phyloP scores from a whole-genome alignment of 2,797 vertebrate genomes.

The Steatocranus sp. region DNA sequence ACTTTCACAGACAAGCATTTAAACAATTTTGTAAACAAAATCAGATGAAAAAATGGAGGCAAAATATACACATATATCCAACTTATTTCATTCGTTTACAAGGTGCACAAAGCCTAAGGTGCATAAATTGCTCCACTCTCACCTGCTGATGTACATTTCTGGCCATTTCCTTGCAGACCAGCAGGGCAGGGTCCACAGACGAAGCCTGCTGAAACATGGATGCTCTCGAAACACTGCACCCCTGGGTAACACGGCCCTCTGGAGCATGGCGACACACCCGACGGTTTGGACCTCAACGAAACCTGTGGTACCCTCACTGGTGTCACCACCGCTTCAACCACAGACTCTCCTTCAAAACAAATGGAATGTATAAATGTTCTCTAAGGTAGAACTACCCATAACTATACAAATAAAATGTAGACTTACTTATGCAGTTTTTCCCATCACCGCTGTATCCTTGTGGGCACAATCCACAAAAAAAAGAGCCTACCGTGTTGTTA shows the following conservation, averaged over 20 bases:
- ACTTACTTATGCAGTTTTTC: conserved; percentile 75
- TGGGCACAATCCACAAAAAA: conserved; percentile 83
- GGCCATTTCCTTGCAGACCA: conserved; percentile 72
- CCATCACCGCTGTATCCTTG: conserved; percentile 79
- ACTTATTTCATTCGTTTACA: not conserved
- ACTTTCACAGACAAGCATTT: not conserved
- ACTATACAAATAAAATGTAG: not conserved
- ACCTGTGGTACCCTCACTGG: not conserved
- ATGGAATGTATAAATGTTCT: not conserved
- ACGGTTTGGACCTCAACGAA: not conserved
- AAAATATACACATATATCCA: accelerated
- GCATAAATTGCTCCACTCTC: not conserved
- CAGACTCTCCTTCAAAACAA: conserved; percentile 14
- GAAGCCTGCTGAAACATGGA: conserved; percentile 62
- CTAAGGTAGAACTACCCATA: not conserved
- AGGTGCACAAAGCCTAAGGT: not conserved
- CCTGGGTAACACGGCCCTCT: conserved; percentile 67
- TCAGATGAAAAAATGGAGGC: not conserved
- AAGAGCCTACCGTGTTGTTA: conserved; percentile 83
- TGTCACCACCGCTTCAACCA: not conserved
- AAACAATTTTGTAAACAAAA: not conserved
- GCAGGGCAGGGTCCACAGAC: conserved; percentile 75
- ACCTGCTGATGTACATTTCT: conserved; percentile 63
- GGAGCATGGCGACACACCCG: conserved; percentile 40
- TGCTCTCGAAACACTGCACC: conserved; percentile 77